Base-by-base conservation (phyloP, 1,140 invertebrate species). In the Globodera ellingtonae region DNA sequence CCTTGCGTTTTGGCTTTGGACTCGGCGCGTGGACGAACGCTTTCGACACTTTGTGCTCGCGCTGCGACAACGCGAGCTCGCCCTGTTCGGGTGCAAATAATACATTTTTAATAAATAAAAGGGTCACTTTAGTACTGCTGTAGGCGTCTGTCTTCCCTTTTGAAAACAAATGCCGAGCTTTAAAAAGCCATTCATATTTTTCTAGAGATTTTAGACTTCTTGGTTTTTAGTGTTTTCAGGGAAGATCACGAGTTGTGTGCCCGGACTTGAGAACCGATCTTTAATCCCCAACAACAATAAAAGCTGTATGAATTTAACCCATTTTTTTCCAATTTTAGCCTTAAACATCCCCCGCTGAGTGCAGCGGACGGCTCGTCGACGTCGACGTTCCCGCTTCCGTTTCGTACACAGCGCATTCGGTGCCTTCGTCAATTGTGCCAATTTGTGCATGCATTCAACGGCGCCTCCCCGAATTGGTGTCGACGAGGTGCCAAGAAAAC, bases 51-150 rank as follows among this genome's bases (percentile, higher is more conserved):
- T 75, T 75, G 56, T 46, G 18, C 18, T n/a, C 46, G 56, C 24
- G 46, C 15, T 78, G 35, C 67, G 76, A 21, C 76, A 78, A 47
- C 76, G 76, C 67, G 76, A 78, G 46, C 56, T 78, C 47, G 67
- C 66, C 24, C 67, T 78, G 76, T 78, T 78, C 62, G 46, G 76
- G 76, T 78, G 44, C 69, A 15, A 35, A 35, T 35, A 35, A 35
- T 3, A 35, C 35, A 35, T 35, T 35, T 35, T 35, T 35, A 35
- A 35, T 35, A 35, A 2, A 35, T 35, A 35, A 35, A 35, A 35
- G 1, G 35, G 3, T 52, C 56, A 6, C 65, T 24, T 35, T 35
- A 2, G 35, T 3, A 35, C 35, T 35, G 35, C 35, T 35, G 35
- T 35, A 35, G 35, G 35, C 35, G 3, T 35, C 35, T 2, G 2